phyloP scores from a whole-genome alignment of 1,140 invertebrate species.

The Leptestheria dahalacensis region DNA sequence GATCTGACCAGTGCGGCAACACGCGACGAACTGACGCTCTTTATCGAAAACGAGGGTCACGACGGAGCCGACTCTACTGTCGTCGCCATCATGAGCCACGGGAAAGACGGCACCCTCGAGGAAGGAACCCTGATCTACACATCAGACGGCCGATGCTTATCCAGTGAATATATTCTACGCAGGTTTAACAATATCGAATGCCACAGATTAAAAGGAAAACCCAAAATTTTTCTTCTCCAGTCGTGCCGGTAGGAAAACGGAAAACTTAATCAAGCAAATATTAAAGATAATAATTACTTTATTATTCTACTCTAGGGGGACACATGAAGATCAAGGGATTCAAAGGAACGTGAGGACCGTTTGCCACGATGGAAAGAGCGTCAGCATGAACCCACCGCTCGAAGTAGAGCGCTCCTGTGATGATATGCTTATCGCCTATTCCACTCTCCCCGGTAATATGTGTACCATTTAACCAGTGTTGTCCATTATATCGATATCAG shows the following conservation, averaged over 20 bases:
- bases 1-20: slow-evolving; percentile 1
- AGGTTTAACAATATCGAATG: slow-evolving; percentile 44
- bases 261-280: too few species aligned
- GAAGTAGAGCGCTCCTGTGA: slow-evolving; percentile 31
- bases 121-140: slow-evolving; percentile 20
- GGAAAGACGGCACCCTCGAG: slow-evolving; percentile 21
- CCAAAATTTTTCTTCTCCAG: slow-evolving; percentile 66
- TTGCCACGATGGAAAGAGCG: too few species aligned
- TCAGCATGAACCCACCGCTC: not conserved
- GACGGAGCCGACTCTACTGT: slow-evolving; percentile 33
- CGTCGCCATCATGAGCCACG: slow-evolving; percentile 42
- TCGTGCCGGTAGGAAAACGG: slow-evolving; percentile 40
- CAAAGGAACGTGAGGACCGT: too few species aligned
- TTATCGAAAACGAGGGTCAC: slow-evolving; percentile 1
- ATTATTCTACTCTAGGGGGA: too few species aligned
- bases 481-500: not conserved
- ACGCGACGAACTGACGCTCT: not conserved
- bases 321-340: too few species aligned
- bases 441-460: slow-evolving; percentile 39
- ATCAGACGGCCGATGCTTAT: slow-evolving; percentile 30
- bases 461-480: not conserved
- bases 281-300: too few species aligned
- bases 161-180: slow-evolving; percentile 34
- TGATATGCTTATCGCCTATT: slow-evolving; percentile 48
- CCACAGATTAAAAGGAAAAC: slow-evolving; percentile 41